Percentiles rank a stretch among this genome's conserved stretches.
These are phyloP conservation scores for Clarias macrocephalus DNA, from an alignment of 2,113 vertebrate species.

Conservation along the genomic window DNA sequence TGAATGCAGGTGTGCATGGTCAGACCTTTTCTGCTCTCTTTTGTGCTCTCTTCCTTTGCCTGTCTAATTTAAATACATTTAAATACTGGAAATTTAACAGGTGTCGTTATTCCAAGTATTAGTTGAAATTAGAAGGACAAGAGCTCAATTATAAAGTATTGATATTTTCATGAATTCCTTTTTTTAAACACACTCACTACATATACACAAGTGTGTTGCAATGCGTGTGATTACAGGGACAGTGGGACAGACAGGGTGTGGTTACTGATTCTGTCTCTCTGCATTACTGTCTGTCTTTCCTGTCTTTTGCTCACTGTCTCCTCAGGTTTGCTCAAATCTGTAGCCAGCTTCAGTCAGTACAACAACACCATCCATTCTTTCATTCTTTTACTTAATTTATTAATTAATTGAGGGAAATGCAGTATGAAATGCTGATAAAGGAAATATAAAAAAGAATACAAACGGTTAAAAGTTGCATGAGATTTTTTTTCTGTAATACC, in stretches of 20 bases:
- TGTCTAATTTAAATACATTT: background rate
- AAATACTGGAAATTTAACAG: background rate
- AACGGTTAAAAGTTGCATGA: background rate
- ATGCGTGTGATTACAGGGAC: slow-evolving; percentile 16
- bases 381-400: background rate
- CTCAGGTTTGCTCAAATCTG: background rate
- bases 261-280: slow-evolving; percentile 9
- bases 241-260: slow-evolving; percentile 41
- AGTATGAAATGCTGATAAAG: background rate
- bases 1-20: background rate
- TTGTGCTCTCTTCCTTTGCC: background rate
- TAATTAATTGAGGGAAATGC: background rate
- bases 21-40: background rate
- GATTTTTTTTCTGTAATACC: background rate
- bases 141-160: background rate
- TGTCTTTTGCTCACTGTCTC: slow-evolving; percentile 3
- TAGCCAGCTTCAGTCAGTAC: background rate
- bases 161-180: background rate
- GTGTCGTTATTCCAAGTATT: background rate
- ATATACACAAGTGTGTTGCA: background rate
- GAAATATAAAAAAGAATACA: background rate
- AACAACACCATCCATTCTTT: background rate
- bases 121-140: background rate
- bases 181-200: background rate
- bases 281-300: background rate